phyloP scores from a whole-genome alignment of 2,888 invertebrate genomes.

The Diplolepis rosae region DNA sequence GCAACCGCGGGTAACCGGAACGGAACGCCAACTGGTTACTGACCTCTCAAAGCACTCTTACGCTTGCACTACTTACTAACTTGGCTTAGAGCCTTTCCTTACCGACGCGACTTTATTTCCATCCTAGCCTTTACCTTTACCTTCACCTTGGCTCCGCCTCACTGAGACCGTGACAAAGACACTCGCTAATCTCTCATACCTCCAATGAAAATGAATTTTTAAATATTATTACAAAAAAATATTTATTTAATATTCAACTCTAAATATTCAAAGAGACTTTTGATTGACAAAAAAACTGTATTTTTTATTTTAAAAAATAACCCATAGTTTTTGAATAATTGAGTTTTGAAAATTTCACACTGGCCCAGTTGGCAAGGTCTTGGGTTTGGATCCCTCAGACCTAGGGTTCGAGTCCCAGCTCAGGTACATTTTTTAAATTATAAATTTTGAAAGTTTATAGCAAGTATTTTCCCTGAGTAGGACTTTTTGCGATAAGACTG shows the following conservation, averaged over 20 bases:
- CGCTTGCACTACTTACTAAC: constrained; percentile 73
- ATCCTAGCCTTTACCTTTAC: constrained; percentile 59
- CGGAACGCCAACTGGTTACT: constrained; percentile 66
- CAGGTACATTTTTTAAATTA: neutral
- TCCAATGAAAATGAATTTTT: constrained; percentile 7
- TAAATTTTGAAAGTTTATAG: neutral
- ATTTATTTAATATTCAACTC: too few relatives aligned
- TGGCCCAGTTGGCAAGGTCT: neutral
- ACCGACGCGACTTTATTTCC: constrained; percentile 52
- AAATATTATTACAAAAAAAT: neutral
- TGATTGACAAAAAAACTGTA: neutral
- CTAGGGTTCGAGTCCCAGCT: neutral
- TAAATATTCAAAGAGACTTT: neutral
- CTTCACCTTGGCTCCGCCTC: constrained; percentile 63
- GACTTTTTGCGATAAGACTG: neutral
- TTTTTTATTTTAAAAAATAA: neutral
- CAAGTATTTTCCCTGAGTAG: neutral
- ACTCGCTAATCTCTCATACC: constrained; percentile 1
- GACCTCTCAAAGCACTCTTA: constrained; percentile 70
- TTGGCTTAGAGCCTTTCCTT: constrained; percentile 61
- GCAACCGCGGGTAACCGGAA: constrained; percentile 64
- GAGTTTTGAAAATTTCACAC: neutral
- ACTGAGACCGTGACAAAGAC: constrained; percentile 6
- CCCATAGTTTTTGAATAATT: neutral
- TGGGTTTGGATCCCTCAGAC: neutral